Percentiles rank a stretch among this genome's conserved stretches.
These are phyloP conservation scores for Synergus umbraculus DNA, from an alignment of 2,888 invertebrate genomes.

Conservation along the genomic window DNA sequence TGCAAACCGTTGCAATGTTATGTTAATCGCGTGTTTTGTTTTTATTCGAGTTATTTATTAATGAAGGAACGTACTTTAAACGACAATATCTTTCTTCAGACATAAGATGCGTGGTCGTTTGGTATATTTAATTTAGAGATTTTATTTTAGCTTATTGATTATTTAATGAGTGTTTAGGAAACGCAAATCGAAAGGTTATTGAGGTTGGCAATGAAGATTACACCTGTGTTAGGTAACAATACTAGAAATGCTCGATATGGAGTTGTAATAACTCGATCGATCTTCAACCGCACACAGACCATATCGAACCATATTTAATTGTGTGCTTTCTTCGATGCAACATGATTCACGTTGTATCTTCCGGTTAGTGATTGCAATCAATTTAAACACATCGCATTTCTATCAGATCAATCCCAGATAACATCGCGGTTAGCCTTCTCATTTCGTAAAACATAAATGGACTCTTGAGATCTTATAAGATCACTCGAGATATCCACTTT, in stretches of 20 bases:
- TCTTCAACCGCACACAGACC: constrained; percentile 28
- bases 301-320: constrained; percentile 36
- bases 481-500: neutral
- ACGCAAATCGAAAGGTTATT: neutral
- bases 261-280: neutral
- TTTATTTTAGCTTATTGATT: neutral
- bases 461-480: neutral
- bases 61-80: neutral
- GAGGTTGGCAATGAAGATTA: no score
- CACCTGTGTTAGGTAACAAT: neutral
- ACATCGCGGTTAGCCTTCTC: constrained; percentile 28
- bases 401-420: constrained; percentile 26
- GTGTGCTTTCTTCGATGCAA: constrained; percentile 31
- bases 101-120: constrained; percentile 28
- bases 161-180: no score
- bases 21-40: constrained; percentile 19
- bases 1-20: constrained; percentile 16
- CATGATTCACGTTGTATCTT: constrained; percentile 38
- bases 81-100: neutral
- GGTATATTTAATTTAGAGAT: constrained; percentile 10
- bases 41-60: constrained; percentile 31
- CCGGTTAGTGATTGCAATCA: constrained; percentile 28
- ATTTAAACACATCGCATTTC: constrained; percentile 30
- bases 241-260: constrained; percentile 9
- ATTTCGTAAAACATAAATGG: constrained; percentile 34